Evolutionary conservation across 2,797 vertebrate genomes (phyloP).

Genomic region (Lacerta viridis): DNA sequence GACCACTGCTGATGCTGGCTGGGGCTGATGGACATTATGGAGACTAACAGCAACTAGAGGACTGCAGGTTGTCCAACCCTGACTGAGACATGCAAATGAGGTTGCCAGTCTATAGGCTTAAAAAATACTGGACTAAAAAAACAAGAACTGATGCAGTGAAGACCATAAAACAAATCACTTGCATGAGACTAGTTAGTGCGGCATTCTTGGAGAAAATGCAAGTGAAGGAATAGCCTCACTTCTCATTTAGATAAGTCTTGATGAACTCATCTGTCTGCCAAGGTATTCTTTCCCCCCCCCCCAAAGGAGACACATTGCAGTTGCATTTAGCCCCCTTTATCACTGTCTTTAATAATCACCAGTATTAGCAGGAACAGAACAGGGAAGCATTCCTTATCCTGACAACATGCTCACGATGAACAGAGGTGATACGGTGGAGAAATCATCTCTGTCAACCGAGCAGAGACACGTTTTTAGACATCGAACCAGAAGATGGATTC

Average conservation of each 20-base stretch:
- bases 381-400: neutral
- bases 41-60: too few relatives aligned
- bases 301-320: neutral
- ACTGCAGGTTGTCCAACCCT: too few relatives aligned
- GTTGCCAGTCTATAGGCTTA: too few relatives aligned
- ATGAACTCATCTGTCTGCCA: neutral
- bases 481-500: neutral
- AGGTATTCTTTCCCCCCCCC: neutral
- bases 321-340: slow-evolving; percentile 48
- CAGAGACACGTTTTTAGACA: neutral
- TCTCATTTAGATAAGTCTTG: neutral
- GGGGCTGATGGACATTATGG: too few relatives aligned
- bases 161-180: neutral
- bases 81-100: too few relatives aligned
- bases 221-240: neutral
- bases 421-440: neutral
- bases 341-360: slow-evolving; percentile 57
- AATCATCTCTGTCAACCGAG: neutral
- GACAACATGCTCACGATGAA: slow-evolving; percentile 20
- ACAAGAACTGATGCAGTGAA: neutral
- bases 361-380: slow-evolving; percentile 58
- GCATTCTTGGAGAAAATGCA: neutral
- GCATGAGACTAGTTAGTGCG: neutral
- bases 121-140: too few relatives aligned
- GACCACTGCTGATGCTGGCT: too few relatives aligned